Base-by-base conservation (phyloP, 2,888 invertebrate genomes). In the Meiosimyza platycephala region DNA sequence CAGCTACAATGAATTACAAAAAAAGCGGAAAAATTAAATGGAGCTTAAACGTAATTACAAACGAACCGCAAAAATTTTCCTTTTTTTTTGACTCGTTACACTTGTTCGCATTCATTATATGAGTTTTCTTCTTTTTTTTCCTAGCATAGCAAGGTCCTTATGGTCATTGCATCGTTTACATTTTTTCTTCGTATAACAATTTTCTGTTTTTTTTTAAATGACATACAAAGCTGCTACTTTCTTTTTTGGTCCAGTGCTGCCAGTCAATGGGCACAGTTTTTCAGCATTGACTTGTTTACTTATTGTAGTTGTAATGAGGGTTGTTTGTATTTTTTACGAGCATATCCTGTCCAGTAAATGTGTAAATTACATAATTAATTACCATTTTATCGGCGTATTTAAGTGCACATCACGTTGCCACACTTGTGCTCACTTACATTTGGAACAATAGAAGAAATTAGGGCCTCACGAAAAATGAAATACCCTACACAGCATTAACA, bases 321-420 rank as follows among this genome's bases (percentile, higher is more conserved):
- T 60, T 40, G 33, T 40, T 40, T 9, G 40, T 9, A 28, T 28
- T 28, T 28, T 40, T 9, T 6, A 40, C 64, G 48, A 64, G 22
- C 22, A 15, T n/a, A 55, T 50, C 51, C 60, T 50, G 76, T 76
- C 74, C 66, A 76, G 66, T 76, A 72, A 79, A 77, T 77, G 76
- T 79, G 79, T 78, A 80, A 83, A 81, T 82, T 79, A 77, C 79
- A 76, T 79, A 83, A 84, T 83, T 83, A 84, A 84, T 83, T 83
- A 80, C 77, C 74, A 78, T 76, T 80, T 78, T 76, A 76, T 76
- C 76, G 65, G 65, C 60, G 70, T 68, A 76, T 78, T 80, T 77
- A 76, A 79, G 78, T 79, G 79, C 74, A 72, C 74, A 76, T 74
- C 77, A 77, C 75, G 76, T 60, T 72, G 71, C 69, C 68, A 67